Evolutionary conservation across 2,113 vertebrate genomes (phyloP), one percentile per base, ranked within the genome.

Genomic region (Dipodomys stephensi): DNA sequence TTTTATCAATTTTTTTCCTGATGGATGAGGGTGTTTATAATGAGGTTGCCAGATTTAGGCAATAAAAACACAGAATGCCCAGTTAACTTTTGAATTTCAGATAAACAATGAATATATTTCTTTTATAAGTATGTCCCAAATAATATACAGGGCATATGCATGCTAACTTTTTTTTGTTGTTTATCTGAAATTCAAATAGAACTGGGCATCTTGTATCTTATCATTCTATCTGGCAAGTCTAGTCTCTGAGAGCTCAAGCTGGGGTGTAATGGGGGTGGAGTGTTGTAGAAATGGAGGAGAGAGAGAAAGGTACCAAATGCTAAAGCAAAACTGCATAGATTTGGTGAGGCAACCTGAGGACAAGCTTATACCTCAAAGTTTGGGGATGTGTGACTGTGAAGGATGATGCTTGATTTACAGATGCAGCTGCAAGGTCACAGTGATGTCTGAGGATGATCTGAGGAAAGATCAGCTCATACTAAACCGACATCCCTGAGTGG

Each of bases 141-240:
- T 92, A 90, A 65, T 62, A 4, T 49, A 60, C 65, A 77, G 78
- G 77, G 5, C 23, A 83, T 94, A 93, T 72, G 77, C 25, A 83
- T 83, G 46, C 30, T 83, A 67, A 32, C 32, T n/a, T 84, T 78
- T 88, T 30, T 83, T 92, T 88, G 7, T 86, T 91, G 74, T 89
- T 95, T 84, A 65, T 79, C 39, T 86, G 49, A 93, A 92, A 88
- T 95, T 95, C 76, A 88, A 77, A 79, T 86, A 73, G n/a, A 92
- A 90, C 32, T 71, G 23, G 64, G 77, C 22, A 90, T 95, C 83
- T 65, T 72, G 4, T 73, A 82, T 67, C 65, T 93, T 81, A 78
- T 90, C 69, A 84, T 73, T 74, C 93, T 73, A 74, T 86, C 60
- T 83, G 76, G 39, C 44, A 94, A 93, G 49, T 80, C 65, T 78